A percentile compares a stretch with the other conserved stretches of the same genome.
Evolutionary conservation across 2,888 invertebrate species (phyloP).

Genomic region (Leptura quadrifasciata): DNA sequence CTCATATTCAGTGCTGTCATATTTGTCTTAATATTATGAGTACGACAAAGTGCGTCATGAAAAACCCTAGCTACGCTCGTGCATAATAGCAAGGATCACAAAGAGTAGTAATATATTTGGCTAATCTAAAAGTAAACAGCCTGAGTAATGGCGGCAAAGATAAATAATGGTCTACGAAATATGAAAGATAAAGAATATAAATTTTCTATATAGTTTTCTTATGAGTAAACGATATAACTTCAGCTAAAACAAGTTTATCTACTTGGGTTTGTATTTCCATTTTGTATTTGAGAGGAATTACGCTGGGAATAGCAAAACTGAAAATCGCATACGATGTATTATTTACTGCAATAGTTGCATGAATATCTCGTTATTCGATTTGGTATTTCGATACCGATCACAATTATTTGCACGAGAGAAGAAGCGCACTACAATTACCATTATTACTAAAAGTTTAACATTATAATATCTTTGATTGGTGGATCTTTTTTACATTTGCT

Average conservation of each 20-base stretch:
- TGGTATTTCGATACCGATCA: too few species aligned
- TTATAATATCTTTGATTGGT: too few species aligned
- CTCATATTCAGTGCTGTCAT: background rate
- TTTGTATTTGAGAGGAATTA: background rate
- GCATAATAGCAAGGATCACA: conserved; percentile 1
- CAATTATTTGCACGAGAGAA: too few species aligned
- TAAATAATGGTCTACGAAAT: conserved; percentile 29
- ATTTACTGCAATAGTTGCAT: background rate
- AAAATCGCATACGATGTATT: background rate
- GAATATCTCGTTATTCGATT: background rate
- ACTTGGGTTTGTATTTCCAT: background rate
- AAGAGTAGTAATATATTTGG: conserved; percentile 23
- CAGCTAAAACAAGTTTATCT: conserved; percentile 3
- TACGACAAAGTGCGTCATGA: conserved; percentile 1
- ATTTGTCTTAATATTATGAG: background rate
- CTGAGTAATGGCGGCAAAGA: conserved; percentile 20
- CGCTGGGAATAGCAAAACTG: too few species aligned
- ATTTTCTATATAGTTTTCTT: conserved; percentile 14
- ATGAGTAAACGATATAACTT: conserved; percentile 17
- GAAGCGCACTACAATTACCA: too few species aligned
- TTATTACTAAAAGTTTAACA: too few species aligned
- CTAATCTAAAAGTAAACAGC: conserved; percentile 28
- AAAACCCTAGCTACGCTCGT: background rate
- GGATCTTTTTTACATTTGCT: too few species aligned
- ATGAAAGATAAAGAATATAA: conserved; percentile 25